A percentile compares a stretch with the other conserved stretches of the same genome.
Evolutionary conservation across 2,888 invertebrate species (phyloP).

Genomic region (Boloria selene): DNA sequence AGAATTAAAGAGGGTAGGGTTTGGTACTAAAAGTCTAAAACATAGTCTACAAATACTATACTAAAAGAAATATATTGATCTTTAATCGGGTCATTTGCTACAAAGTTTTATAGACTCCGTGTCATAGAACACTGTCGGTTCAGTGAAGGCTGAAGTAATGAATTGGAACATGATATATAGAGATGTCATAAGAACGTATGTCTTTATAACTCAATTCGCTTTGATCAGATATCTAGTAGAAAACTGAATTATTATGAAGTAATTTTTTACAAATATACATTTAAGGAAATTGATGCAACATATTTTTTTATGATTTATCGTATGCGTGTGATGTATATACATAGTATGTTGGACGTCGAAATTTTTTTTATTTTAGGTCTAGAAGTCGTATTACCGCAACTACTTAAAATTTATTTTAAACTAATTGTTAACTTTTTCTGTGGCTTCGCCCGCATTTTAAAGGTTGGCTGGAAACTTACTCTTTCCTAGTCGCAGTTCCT

Average conservation of each 20-base stretch:
- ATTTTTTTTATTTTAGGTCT: no score
- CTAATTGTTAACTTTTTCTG: no score
- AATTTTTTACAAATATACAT: neutral
- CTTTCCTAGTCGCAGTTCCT: no score
- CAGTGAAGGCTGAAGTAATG: conserved; percentile 15
- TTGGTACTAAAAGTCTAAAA: no score
- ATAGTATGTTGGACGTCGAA: no score
- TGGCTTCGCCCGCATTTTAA: no score
- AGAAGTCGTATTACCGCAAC: no score
- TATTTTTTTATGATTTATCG: no score
- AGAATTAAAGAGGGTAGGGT: no score
- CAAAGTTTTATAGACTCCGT: conserved; percentile 14
- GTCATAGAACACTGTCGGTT: conserved; percentile 14
- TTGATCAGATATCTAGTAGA: conserved; percentile 4
- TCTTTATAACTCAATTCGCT: conserved; percentile 7
- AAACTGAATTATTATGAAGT: neutral
- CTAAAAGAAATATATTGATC: neutral
- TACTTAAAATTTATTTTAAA: no score
- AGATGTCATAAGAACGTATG: conserved; percentile 17
- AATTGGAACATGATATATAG: conserved; percentile 22
- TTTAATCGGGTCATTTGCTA: conserved; percentile 3
- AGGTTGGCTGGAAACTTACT: no score
- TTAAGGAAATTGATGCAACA: neutral
- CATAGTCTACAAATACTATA: neutral
- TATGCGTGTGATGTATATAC: neutral